Percentiles rank a stretch among this genome's conserved stretches.
These are phyloP conservation scores for Limenitis camilla DNA, from an alignment of 2,888 invertebrate species.

Conservation along the genomic window DNA sequence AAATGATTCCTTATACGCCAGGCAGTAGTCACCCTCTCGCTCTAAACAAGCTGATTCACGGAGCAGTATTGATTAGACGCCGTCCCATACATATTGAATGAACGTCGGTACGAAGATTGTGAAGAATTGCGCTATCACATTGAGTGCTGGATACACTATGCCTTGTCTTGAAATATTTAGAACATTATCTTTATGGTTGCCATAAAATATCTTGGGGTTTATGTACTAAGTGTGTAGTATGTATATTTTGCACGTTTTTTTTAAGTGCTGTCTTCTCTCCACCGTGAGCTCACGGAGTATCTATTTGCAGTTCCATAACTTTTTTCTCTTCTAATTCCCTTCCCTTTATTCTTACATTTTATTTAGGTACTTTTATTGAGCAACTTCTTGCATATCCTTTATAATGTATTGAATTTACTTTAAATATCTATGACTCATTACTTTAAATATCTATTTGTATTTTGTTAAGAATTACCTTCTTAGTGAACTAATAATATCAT, in stretches of 20 bases:
- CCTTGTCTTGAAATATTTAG: constrained; percentile 14
- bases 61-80: constrained; percentile 18
- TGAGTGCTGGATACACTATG: constrained; percentile 1
- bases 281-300: too few species aligned
- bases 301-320: too few species aligned
- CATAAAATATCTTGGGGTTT: not conserved
- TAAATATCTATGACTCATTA: too few species aligned
- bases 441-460: too few species aligned
- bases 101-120: constrained; percentile 14
- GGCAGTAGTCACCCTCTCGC: constrained; percentile 16
- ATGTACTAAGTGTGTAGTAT: not conserved
- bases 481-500: too few species aligned
- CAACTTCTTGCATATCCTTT: too few species aligned
- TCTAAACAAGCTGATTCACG: constrained; percentile 22
- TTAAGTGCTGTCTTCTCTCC: too few species aligned
- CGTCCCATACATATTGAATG: constrained; percentile 28
- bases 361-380: too few species aligned
- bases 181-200: not conserved
- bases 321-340: too few species aligned
- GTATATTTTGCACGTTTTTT: not conserved
- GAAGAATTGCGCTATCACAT: constrained; percentile 19
- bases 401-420: too few species aligned
- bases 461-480: too few species aligned
- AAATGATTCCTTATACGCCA: constrained; percentile 15
- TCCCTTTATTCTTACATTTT: too few species aligned